Evolutionary conservation across 2,888 invertebrate genomes (phyloP).

Genomic region (Tipula vernalis): DNA sequence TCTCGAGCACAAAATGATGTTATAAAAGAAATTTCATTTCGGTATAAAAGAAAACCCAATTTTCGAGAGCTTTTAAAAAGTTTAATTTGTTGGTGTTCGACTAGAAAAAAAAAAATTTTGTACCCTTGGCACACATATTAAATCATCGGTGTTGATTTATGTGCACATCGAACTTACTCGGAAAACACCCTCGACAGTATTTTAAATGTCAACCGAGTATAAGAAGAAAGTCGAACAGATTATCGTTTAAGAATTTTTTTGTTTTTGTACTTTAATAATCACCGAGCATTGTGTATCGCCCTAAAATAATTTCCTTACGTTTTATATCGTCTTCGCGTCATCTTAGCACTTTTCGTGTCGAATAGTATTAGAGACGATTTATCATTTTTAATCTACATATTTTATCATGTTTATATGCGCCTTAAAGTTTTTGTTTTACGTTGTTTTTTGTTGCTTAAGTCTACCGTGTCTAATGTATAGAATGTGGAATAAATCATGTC

Average conservation of each 20-base stretch:
- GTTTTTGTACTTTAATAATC: neutral
- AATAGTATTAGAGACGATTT: neutral
- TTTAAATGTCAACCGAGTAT: neutral
- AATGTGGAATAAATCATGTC: neutral
- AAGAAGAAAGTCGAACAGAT: neutral
- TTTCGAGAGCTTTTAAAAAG: neutral
- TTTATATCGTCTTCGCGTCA: neutral
- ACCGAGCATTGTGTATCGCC: neutral
- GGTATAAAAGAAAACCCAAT: neutral
- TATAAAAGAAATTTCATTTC: neutral
- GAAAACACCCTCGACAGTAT: neutral
- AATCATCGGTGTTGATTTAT: neutral
- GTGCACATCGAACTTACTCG: neutral
- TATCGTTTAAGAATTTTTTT: neutral
- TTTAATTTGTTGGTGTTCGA: neutral
- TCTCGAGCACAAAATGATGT: neutral
- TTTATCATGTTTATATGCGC: neutral
- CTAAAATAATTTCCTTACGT: neutral
- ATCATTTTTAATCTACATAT: conserved; percentile 4
- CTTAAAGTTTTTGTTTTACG: neutral
- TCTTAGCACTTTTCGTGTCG: neutral
- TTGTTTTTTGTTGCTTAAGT: neutral
- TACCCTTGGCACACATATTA: neutral
- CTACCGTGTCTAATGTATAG: neutral
- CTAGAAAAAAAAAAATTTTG: neutral